Evolutionary conservation across 2,113 vertebrate genomes (phyloP), one percentile per base, ranked within the genome.

Genomic region (Sphyrna mokarran): DNA sequence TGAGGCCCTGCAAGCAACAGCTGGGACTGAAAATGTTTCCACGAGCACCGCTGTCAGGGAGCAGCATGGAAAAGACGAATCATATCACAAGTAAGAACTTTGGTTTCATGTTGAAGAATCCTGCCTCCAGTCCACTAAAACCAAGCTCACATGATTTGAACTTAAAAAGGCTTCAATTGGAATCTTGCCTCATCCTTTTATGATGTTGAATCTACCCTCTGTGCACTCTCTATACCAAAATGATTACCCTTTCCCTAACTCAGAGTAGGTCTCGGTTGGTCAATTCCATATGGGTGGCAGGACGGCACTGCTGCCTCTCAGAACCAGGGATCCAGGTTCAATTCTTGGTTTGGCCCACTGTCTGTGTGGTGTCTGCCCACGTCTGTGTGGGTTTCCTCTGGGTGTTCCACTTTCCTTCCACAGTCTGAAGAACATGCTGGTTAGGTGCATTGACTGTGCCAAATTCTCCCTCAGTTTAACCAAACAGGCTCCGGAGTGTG

Each of bases 61-160:
- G 85, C 99, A 99, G 96, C 99, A 99, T 0, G 98, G 99, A 37
- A 98, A 90, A 8, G 98, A 99, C 4, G 98, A 99, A 95, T 99
- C 98, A 0, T 96, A 98, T 76, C 98, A 99, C 97, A 97, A 97
- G 98, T 99, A 96, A 95, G 96, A 83, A 14, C 29, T 70, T 95
- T 29, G 48, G 3, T 43, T 70, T 70, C 16, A 48, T 43, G 9
- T 69, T 40, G 66, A 16, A 70, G 37, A 94, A 93, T 66, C 14
- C 18, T 90, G 87, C 48, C 48, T 5, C 48, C 48, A 5, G 2
- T 4, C 48, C 48, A 54, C 48, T 54, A 54, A 54, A 54, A 54
- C 3, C 48, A 54, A 54, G 48, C 48, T 54, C 48, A 63, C 18
- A 1, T 5, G n/a, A 68, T 66, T 93, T 93, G 33, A 66, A 66